phyloP scores from a whole-genome alignment of 2,797 vertebrate species.

The Mormyrus hasselquistii region DNA sequence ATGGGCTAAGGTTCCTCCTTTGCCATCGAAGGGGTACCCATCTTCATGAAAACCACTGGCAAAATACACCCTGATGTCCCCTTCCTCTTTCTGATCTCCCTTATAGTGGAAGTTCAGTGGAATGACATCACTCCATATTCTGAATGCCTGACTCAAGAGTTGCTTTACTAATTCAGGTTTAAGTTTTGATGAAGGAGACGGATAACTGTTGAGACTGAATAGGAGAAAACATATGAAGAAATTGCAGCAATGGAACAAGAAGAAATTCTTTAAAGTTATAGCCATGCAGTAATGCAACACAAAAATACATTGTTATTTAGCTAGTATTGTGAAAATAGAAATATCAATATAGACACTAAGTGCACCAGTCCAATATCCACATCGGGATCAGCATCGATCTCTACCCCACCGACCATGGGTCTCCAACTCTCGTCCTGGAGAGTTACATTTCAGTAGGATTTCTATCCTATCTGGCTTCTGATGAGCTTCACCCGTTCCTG shows the following conservation, averaged over 20 bases:
- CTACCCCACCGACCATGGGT: background rate
- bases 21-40: constrained; percentile 82
- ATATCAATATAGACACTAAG: background rate
- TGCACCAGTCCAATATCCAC: background rate
- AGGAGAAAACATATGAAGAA: background rate
- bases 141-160: constrained; percentile 61
- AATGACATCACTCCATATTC: constrained; percentile 64
- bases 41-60: constrained; percentile 67
- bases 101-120: constrained; percentile 57
- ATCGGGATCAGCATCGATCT: background rate
- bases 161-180: background rate
- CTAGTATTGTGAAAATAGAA: background rate
- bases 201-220: constrained; percentile 67
- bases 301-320: background rate
- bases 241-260: background rate
- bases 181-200: constrained; percentile 43
- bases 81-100: constrained; percentile 27
- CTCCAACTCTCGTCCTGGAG: background rate
- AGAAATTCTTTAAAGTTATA: background rate
- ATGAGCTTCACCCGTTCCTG: background rate
- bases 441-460: background rate
- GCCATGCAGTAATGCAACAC: background rate
- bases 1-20: constrained; percentile 80
- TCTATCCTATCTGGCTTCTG: background rate
- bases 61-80: constrained; percentile 75